Evolutionary conservation across 2,113 vertebrate genomes (phyloP).

Genomic region (Stomatorhinus ivindoensis): DNA sequence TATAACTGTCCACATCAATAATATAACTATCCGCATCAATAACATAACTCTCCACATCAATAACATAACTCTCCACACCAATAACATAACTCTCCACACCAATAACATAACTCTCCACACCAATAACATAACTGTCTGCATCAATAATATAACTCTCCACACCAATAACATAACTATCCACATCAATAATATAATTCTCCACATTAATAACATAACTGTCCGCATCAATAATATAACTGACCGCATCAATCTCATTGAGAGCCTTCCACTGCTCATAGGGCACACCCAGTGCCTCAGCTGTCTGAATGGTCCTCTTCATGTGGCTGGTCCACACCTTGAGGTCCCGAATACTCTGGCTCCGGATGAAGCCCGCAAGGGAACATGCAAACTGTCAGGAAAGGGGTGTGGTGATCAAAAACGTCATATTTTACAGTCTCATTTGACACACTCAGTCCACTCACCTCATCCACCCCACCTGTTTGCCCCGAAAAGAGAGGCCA

Average conservation of each 20-base stretch:
- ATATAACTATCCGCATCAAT: no score
- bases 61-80: no score
- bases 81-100: no score
- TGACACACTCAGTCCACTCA: not conserved
- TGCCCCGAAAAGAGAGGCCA: not conserved
- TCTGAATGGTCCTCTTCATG: not conserved
- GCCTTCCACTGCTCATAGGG: not conserved
- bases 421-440: not conserved
- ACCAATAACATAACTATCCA: no score
- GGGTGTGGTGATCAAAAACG: not conserved
- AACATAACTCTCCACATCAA: no score
- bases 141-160: no score
- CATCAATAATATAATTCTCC: no score
- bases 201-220: no score
- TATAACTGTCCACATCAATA: not conserved
- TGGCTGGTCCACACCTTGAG: not conserved
- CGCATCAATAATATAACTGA: not conserved
- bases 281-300: not conserved
- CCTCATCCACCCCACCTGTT: not conserved
- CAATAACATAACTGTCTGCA: no score
- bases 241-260: not conserved
- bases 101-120: no score
- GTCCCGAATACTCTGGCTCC: not conserved
- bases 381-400: slow-evolving; percentile 31
- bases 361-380: not conserved